Percentiles rank a stretch among this genome's conserved stretches.
These are phyloP conservation scores for Zosterops pallidus DNA, from an alignment of 2,113 vertebrate species.

Conservation along the genomic window DNA sequence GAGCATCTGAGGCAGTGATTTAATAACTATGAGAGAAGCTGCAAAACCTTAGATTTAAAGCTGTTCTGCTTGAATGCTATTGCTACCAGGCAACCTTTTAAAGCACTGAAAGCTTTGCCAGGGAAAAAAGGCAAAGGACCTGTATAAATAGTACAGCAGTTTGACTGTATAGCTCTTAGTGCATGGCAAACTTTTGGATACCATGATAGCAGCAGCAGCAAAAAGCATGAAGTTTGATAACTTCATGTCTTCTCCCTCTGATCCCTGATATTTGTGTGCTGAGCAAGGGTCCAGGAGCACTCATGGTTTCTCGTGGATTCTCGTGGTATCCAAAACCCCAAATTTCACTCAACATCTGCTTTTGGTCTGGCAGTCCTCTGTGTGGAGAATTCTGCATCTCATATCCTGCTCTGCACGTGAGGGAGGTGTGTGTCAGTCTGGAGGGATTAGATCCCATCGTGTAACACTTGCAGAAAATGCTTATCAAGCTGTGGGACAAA, in stretches of 20 bases:
- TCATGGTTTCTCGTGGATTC: not conserved
- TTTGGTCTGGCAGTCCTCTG: not conserved
- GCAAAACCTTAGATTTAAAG: not conserved
- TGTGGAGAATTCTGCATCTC: not conserved
- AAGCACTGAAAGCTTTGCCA: not conserved
- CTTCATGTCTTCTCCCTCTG: not conserved
- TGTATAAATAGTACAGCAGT: not conserved
- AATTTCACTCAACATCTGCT: not conserved
- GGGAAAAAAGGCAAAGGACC: not conserved
- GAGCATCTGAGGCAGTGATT: not conserved
- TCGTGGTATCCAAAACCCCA: accelerated
- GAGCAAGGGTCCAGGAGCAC: not conserved
- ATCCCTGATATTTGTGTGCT: not conserved
- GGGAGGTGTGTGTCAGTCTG: not conserved
- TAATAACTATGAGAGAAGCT: not conserved
- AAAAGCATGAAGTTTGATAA: not conserved
- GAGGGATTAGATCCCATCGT: not conserved
- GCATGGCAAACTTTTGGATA: not conserved
- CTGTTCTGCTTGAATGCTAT: not conserved
- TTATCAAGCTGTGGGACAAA: constrained; percentile 11
- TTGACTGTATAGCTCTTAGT: not conserved
- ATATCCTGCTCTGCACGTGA: not conserved
- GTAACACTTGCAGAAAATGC: not conserved
- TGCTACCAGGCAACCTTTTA: not conserved
- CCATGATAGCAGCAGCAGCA: not conserved